Base-by-base conservation (phyloP, 2,888 invertebrate species). In the Brachyptera putata region DNA sequence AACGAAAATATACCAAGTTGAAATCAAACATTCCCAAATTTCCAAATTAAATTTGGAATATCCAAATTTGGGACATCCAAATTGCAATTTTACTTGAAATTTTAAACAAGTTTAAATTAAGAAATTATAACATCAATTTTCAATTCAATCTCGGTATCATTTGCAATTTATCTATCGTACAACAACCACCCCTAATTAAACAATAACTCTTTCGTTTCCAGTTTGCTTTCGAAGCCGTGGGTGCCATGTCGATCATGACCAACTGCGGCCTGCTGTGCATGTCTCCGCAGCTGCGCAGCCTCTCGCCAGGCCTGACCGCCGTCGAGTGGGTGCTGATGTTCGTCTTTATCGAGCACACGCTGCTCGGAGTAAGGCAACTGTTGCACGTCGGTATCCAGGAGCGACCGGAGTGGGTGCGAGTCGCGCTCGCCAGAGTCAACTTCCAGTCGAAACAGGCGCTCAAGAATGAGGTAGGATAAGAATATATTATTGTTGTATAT, bases 241-340 rank as follows among this genome's bases (percentile, higher is more conserved):
- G 84, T 34, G 79, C 80, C 1, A 76, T 89, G 67, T 82, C 84
- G 1, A 84, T 89, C 64, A 79, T 88, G 69, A 89, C 88, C 58
- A 89, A 89, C 74, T 86, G 86, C 70, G 87, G 86, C 1, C 74
- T 89, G 50, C 77, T 89, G 39, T 86, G 84, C 67, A 76, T 89
- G 63, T 84, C 84, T 63, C 85, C 86, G 4, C 79, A 83, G 66
- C 79, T 86, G 46, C 77, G 82, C 70, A 70, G 72, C 24, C 67
- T 76, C 43, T 72, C 73, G 1, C 72, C 76, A 9, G 69, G 72
- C 26, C 67, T 74, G 34, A 61, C 62, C 34, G 64, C 73, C 37
- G 71, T 74, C 49, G 77, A 82, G 67, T 80, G 82, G 76, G 73
- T 84, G 39, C 70, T 86, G 58, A 72, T 83, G 22, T 87, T 88